Evolutionary conservation across 2,888 invertebrate genomes (phyloP).

Genomic region (Aquatica leii): DNA sequence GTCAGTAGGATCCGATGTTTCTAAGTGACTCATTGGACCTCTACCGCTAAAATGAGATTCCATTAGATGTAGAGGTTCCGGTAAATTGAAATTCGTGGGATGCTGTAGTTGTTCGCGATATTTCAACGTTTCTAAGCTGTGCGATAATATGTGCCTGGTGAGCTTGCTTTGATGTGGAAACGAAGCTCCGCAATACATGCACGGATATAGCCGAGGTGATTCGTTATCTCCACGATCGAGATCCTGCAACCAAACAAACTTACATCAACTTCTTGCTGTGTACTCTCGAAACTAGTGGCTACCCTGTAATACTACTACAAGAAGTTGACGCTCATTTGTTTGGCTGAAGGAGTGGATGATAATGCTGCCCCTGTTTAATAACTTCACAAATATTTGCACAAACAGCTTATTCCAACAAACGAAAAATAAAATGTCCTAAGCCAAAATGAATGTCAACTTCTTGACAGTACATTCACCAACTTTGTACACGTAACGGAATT

Average conservation of each 20-base stretch:
- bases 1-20: conserved; percentile 62
- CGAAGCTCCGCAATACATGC: conserved; percentile 89
- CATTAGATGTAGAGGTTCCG: conserved; percentile 55
- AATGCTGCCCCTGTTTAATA: conserved; percentile 42
- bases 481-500: conserved; percentile 26
- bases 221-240: conserved; percentile 70
- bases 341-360: conserved; percentile 63
- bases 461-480: conserved; percentile 70
- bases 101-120: conserved; percentile 77
- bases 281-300: conserved; percentile 48
- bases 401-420: conserved; percentile 51
- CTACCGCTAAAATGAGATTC: conserved; percentile 60
- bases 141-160: conserved; percentile 88
- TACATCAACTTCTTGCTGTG: conserved; percentile 90
- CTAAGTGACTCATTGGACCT: conserved; percentile 55
- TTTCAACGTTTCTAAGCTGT: conserved; percentile 87
- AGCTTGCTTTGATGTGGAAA: conserved; percentile 92
- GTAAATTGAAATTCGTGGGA: conserved; percentile 61
- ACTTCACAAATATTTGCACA: conserved; percentile 44
- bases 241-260: conserved; percentile 90
- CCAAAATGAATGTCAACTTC: conserved; percentile 96
- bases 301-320: conserved; percentile 62
- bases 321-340: conserved; percentile 92
- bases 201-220: conserved; percentile 74
- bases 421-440: conserved; percentile 78